Base-by-base conservation (phyloP, 2,888 invertebrate genomes). In the Rhamphomyia laevipes region DNA sequence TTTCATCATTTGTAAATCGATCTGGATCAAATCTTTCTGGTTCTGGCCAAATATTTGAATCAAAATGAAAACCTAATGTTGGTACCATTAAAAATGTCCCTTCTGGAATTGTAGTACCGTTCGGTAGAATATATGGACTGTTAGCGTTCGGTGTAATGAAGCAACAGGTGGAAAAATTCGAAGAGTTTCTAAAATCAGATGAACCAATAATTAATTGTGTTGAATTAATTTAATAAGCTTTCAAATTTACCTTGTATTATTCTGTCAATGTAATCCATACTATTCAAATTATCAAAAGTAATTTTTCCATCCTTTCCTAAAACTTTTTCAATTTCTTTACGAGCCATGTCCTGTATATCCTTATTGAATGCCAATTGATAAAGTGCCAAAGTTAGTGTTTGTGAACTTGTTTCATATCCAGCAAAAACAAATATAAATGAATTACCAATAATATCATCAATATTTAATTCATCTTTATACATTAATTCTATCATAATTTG, bases 351-450 rank as follows among this genome's bases (percentile, higher is more conserved):
- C 52, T 74, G 74, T 11, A 70, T 53, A 2, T 69, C 63, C n/a
- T 61, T 65, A 60, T 73, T 65, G 13, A 61, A 56, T 1, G 73
- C 71, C 7, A 75, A 57, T 52, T 71, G 68, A 53, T 68, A 73
- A 10, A 73, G 53, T 12, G 65, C 63, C 53, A 70, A 73, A 17
- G 67, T 65, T 49, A 72, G 59, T 1, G 67, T 65, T 4, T 67
- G 61, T 6, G 61, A 58, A 7, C 71, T 72, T 1, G 74, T 73
- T 57, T 74, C 74, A 50, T 66, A 73, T 9, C 75, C 75, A 47
- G 73, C 75, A 3, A 61, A 53, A 50, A 72, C 71, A 51, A 78
- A 74, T 9, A 72, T 59, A 12, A 74, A 63, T 33, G 74, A 71
- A 45, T 77, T 75, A 0, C 75, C 67, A 0, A 69, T 62, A 2